Evolutionary conservation across 2,888 invertebrate species (phyloP).

Genomic region (Aspidapion aeneum): DNA sequence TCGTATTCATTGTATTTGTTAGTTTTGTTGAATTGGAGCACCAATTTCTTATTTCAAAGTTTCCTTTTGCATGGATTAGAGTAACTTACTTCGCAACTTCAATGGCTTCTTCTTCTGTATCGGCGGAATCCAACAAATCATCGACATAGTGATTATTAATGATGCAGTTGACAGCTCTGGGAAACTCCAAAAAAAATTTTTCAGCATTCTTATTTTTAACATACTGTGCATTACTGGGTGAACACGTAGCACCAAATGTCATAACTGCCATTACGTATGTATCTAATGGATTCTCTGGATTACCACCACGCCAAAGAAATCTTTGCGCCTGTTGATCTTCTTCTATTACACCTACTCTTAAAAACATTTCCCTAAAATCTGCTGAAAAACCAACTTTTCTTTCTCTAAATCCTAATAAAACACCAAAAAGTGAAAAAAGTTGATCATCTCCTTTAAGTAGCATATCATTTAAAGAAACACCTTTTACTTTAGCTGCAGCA

Average conservation of each 20-base stretch:
- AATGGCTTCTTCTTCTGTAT: conserved; percentile 15
- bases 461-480: conserved; percentile 29
- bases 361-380: conserved; percentile 31
- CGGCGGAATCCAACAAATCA: conserved; percentile 19
- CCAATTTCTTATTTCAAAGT: conserved; percentile 28
- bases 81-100: background rate
- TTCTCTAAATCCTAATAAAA: conserved; percentile 41
- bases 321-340: conserved; percentile 32
- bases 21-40: conserved; percentile 26
- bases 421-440: conserved; percentile 30
- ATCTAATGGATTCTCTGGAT: conserved; percentile 11
- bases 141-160: conserved; percentile 26
- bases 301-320: conserved; percentile 33
- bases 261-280: conserved; percentile 21
- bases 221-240: conserved; percentile 21
- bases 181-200: conserved; percentile 13
- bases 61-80: conserved; percentile 12
- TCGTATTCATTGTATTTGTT: conserved; percentile 1
- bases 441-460: conserved; percentile 35
- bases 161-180: conserved; percentile 20
- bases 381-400: conserved; percentile 35
- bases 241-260: conserved; percentile 25
- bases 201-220: conserved; percentile 24
- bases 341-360: conserved; percentile 17
- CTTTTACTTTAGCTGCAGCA: conserved; percentile 34